Evolutionary conservation across 1,140 invertebrate species (phyloP).

Genomic region (Drosophila kohkoa): DNA sequence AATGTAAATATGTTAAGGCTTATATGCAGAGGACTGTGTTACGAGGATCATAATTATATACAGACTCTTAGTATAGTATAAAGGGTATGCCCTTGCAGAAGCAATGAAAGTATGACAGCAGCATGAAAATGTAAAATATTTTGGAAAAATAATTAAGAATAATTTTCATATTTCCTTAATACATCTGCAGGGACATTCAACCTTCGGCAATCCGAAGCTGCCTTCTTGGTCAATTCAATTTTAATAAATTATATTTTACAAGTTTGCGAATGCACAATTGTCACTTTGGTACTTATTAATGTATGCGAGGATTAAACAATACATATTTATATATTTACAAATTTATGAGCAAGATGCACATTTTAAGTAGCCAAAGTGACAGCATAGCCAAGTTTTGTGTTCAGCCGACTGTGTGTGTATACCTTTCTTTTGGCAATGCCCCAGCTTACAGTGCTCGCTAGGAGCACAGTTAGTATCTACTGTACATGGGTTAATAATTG

Average conservation of each 20-base stretch:
- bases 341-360: neutral
- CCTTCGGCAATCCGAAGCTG: constrained; percentile 3
- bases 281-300: constrained; percentile 56
- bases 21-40: constrained; percentile 44
- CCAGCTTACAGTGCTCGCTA: constrained; percentile 86
- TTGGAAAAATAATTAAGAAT: neutral
- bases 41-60: constrained; percentile 57
- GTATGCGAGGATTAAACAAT: constrained; percentile 6
- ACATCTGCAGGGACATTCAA: constrained; percentile 1
- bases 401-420: constrained; percentile 51
- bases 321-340: constrained; percentile 24
- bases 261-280: constrained; percentile 25
- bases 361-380: constrained; percentile 47
- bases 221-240: neutral
- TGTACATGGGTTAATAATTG: constrained; percentile 84
- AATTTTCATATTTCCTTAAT: neutral
- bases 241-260: constrained; percentile 24
- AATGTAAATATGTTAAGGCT: constrained; percentile 27
- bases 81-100: neutral
- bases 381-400: constrained; percentile 33
- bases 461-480: constrained; percentile 85
- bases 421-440: constrained; percentile 86
- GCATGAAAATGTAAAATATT: no score
- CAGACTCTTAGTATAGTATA: constrained; percentile 11
- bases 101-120: neutral